phyloP scores from a whole-genome alignment of 1,140 invertebrate genomes.

The Caenorhabditis remanei region DNA sequence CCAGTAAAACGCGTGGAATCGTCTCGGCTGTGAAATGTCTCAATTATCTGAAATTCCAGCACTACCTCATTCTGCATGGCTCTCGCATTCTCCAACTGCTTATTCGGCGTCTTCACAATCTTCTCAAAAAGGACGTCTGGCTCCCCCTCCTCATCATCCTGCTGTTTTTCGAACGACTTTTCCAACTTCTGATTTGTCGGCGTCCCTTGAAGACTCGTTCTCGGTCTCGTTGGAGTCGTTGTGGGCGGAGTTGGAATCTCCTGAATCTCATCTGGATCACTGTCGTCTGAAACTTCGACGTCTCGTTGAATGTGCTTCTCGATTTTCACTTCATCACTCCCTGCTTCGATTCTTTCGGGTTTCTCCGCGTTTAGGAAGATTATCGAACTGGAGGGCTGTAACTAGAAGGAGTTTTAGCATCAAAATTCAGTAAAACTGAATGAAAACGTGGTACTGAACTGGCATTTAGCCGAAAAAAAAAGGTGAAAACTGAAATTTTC shows the following conservation, averaged over 20 bases:
- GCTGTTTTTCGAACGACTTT: conserved; percentile 11
- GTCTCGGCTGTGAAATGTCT: too few relatives aligned
- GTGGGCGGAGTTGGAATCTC: neutral
- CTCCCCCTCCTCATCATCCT: neutral
- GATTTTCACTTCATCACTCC: neutral
- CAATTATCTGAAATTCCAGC: neutral
- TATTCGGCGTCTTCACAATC: neutral
- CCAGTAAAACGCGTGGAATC: too few relatives aligned
- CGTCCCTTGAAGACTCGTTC: too few relatives aligned
- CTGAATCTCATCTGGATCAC: neutral
- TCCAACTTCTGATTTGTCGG: neutral
- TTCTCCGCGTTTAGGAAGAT: neutral
- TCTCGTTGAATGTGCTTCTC: neutral
- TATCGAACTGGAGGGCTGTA: neutral
- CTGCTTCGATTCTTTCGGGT: neutral
- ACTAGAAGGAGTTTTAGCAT: too few relatives aligned
- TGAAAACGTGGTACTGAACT: too few relatives aligned
- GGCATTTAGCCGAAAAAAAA: too few relatives aligned
- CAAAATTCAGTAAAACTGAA: too few relatives aligned
- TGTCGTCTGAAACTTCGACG: neutral
- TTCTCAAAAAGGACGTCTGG: neutral
- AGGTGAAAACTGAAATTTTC: too few relatives aligned
- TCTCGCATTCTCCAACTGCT: neutral
- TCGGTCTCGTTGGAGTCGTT: neutral
- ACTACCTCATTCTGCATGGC: conserved; percentile 24